Evolutionary conservation across 2,888 invertebrate species (phyloP).

Genomic region (Cynaeus angustus): DNA sequence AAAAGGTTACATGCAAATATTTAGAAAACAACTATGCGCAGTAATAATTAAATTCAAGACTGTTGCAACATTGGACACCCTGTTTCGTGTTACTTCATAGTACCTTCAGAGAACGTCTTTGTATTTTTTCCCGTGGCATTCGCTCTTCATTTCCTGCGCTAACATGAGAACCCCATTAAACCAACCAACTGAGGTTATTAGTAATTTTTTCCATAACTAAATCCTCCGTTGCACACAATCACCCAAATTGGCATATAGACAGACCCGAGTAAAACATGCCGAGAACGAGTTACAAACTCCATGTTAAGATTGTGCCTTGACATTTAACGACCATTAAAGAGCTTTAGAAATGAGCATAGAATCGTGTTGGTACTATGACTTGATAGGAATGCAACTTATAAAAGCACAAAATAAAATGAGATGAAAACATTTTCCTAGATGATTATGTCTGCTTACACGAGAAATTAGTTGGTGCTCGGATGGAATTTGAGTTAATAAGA

Average conservation of each 20-base stretch:
- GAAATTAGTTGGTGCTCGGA: background rate
- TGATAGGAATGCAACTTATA: conserved; percentile 57
- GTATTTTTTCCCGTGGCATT: no score
- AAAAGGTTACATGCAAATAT: conserved; percentile 38
- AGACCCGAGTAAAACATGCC: conserved; percentile 43
- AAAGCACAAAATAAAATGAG: conserved; percentile 32
- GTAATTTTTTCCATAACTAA: background rate
- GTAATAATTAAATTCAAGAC: conserved; percentile 18
- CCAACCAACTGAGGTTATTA: no score
- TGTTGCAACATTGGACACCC: conserved; percentile 15
- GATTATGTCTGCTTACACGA: conserved; percentile 2
- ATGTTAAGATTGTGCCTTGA: conserved; percentile 64
- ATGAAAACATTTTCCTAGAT: conserved; percentile 9
- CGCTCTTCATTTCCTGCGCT: no score
- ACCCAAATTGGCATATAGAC: conserved; percentile 50
- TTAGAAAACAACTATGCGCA: conserved; percentile 36
- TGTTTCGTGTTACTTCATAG: background rate
- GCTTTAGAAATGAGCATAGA: conserved; percentile 55
- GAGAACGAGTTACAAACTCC: conserved; percentile 57
- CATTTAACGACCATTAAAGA: conserved; percentile 64
- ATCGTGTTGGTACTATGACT: conserved; percentile 58
- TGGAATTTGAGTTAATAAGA: conserved; percentile 15
- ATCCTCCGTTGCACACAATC: conserved; percentile 24
- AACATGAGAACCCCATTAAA: no score
- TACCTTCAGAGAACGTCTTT: no score